Conservation (phyloP, 2,113 vertebrate genomes). For the Fregata magnificens region DNA sequence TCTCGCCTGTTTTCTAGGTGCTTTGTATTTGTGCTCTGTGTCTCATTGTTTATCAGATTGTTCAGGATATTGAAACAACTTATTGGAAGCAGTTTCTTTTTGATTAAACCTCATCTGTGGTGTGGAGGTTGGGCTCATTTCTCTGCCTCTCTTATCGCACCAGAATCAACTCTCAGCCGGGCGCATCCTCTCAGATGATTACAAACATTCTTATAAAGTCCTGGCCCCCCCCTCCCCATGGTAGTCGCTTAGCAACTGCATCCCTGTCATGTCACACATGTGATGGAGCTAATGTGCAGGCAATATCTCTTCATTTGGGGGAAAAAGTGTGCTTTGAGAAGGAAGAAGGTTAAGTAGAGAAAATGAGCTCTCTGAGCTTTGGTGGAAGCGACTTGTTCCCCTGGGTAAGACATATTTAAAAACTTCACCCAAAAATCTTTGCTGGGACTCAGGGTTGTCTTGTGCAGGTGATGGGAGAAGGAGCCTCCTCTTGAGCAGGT, state of each 20-base stretch:
- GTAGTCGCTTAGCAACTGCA: not conserved
- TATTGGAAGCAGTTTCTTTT: not conserved
- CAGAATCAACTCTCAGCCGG: not conserved
- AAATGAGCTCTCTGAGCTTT: not conserved
- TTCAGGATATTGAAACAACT: not conserved
- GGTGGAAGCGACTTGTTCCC: not conserved
- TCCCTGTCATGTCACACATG: not conserved
- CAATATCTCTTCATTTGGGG: not conserved
- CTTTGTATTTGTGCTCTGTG: not conserved
- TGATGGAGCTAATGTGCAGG: not conserved
- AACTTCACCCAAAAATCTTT: not conserved
- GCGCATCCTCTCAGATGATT: not conserved
- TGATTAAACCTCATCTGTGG: not conserved
- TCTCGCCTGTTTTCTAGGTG: fast-evolving
- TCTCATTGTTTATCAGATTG: not conserved
- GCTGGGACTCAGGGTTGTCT: not conserved
- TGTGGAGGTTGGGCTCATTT: not conserved
- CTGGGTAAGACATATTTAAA: not conserved
- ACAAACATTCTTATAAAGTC: not conserved
- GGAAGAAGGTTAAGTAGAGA: not conserved
- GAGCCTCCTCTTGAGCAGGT: not conserved
- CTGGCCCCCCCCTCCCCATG: not conserved
- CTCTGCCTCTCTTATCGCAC: not conserved
- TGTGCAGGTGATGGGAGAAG: not conserved
- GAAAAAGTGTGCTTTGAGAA: not conserved